Evolutionary conservation across 2,797 vertebrate genomes (phyloP).

Genomic region (Poecilia velifera): DNA sequence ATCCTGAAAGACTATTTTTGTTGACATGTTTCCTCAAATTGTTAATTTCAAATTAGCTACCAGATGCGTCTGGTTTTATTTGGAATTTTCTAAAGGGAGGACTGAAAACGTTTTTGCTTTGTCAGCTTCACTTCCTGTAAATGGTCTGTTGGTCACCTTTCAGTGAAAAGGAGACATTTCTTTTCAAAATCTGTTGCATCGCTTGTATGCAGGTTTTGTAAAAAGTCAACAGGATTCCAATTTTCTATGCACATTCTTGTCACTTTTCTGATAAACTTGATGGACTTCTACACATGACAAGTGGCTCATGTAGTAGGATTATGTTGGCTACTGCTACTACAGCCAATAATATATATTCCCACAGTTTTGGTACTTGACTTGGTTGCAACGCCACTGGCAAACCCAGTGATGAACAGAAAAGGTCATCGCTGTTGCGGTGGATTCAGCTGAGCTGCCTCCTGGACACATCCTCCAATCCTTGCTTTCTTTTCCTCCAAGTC

Average conservation of each 20-base stretch:
- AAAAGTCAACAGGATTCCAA: neutral
- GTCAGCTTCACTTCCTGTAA: neutral
- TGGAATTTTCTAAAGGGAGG: neutral
- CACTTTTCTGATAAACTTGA: neutral
- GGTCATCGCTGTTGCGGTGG: constrained; percentile 66
- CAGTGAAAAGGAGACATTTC: neutral
- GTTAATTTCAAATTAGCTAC: neutral
- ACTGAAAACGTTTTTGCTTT: neutral
- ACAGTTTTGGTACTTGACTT: constrained; percentile 53
- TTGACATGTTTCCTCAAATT: neutral
- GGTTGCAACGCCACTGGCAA: constrained; percentile 50
- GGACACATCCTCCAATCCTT: constrained; percentile 37
- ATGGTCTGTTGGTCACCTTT: neutral
- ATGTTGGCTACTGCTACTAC: constrained; percentile 41
- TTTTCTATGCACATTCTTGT: neutral
- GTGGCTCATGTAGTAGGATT: constrained; percentile 43
- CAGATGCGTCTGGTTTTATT: neutral
- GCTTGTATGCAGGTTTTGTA: neutral
- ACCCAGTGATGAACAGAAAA: constrained; percentile 61
- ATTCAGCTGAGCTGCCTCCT: constrained; percentile 60
- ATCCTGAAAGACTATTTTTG: neutral
- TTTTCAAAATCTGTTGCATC: neutral
- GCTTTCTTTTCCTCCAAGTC: constrained; percentile 17
- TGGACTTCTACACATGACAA: neutral
- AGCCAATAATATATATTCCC: constrained; percentile 60